Conservation (phyloP, 2,113 vertebrate genomes). For the Hippocampus comes region DNA sequence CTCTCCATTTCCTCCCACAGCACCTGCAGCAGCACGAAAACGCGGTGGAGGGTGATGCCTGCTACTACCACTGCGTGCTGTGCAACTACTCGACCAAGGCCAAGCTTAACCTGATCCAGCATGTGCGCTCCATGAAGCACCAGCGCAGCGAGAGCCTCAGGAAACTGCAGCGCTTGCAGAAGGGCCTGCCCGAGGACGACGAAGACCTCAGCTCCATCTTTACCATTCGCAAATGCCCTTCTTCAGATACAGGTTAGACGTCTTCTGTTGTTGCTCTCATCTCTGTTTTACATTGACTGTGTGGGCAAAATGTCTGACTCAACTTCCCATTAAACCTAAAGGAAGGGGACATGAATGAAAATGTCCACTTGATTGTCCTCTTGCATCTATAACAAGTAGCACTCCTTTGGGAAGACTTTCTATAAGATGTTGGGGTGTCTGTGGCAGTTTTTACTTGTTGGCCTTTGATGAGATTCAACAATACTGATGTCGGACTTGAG, state of each 20-base stretch:
- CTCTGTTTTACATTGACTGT: neutral
- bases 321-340: neutral
- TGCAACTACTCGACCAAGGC: slow-evolving; percentile 98
- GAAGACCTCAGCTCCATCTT: slow-evolving; percentile 95
- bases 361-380: neutral
- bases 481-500: neutral
- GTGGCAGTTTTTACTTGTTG: neutral
- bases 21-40: slow-evolving; percentile 97
- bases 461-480: neutral
- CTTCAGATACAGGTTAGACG: slow-evolving; percentile 85
- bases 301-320: neutral
- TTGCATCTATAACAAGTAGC: no score
- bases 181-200: slow-evolving; percentile 90
- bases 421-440: neutral
- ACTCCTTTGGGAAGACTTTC: neutral
- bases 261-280: neutral
- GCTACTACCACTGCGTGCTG: slow-evolving; percentile 95
- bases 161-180: slow-evolving; percentile 93
- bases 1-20: slow-evolving; percentile 67
- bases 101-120: slow-evolving; percentile 98
- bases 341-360: neutral
- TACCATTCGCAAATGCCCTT: slow-evolving; percentile 90
- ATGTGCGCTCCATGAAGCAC: slow-evolving; percentile 97
- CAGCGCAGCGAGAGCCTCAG: slow-evolving; percentile 94
- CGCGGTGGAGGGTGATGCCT: slow-evolving; percentile 88